Percentiles rank a stretch among this genome's conserved stretches.
Conservation (phyloP, 2,888 invertebrate species). For the Scaptomyza flava region DNA sequence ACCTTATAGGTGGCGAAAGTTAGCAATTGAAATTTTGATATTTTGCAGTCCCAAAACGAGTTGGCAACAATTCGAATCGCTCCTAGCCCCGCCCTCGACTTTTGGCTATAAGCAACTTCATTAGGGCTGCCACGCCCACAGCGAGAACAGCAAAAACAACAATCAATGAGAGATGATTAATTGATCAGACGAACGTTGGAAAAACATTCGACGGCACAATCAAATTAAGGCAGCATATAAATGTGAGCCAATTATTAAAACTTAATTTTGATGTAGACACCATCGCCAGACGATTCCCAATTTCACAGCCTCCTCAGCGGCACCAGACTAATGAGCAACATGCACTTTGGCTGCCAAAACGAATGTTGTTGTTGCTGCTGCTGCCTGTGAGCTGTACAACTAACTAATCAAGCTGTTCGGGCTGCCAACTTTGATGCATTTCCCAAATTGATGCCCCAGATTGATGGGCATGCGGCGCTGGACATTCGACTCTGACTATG, state of each 20-base stretch:
- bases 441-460: constrained; percentile 75
- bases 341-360: constrained; percentile 66
- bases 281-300: constrained; percentile 58
- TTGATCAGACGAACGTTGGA: constrained; percentile 51
- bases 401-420: constrained; percentile 74
- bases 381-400: constrained; percentile 51
- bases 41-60: constrained; percentile 17
- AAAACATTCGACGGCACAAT: constrained; percentile 65
- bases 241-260: constrained; percentile 77
- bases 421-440: constrained; percentile 75
- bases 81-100: background rate
- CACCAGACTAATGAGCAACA: constrained; percentile 68
- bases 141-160: constrained; percentile 33
- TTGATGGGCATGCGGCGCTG: constrained; percentile 65
- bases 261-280: constrained; percentile 71
- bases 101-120: constrained; percentile 48
- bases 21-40: constrained; percentile 41
- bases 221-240: constrained; percentile 75
- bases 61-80: constrained; percentile 14
- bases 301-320: constrained; percentile 72
- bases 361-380: constrained; percentile 32
- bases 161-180: constrained; percentile 71
- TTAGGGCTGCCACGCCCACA: constrained; percentile 66
- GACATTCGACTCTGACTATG: constrained; percentile 35
- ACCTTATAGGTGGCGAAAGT: constrained; percentile 45